Evolutionary conservation across 2,888 invertebrate species (phyloP).

Genomic region (Teinopalpus imperialis): DNA sequence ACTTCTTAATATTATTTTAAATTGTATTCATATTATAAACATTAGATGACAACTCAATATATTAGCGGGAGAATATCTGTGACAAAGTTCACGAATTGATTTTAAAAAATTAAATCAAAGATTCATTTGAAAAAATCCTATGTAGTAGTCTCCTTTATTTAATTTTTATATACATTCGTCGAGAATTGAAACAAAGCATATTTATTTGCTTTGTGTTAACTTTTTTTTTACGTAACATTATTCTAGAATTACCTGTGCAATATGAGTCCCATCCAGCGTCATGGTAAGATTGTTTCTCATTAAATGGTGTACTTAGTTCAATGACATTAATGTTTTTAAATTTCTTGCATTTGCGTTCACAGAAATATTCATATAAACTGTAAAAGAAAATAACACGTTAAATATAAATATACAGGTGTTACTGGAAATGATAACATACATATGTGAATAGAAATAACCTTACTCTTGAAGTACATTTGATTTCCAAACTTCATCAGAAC

Average conservation of each 20-base stretch:
- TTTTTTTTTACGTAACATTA: too few species aligned
- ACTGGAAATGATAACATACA: not conserved
- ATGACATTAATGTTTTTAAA: conserved; percentile 52
- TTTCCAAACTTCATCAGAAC: conserved; percentile 73
- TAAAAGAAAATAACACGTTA: conserved; percentile 32
- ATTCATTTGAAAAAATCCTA: too few species aligned
- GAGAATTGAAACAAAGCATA: too few species aligned
- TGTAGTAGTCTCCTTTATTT: too few species aligned
- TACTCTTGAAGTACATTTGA: conserved; percentile 76
- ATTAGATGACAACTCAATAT: too few species aligned
- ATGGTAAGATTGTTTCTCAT: conserved; percentile 77
- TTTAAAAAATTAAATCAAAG: too few species aligned
- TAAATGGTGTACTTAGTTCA: conserved; percentile 52
- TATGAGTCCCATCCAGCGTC: conserved; percentile 94
- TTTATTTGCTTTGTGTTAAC: too few species aligned
- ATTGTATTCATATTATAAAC: too few species aligned
- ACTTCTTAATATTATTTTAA: too few species aligned
- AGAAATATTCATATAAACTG: conserved; percentile 83
- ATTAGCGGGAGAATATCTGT: too few species aligned
- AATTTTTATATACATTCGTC: too few species aligned
- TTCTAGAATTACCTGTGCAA: conserved; percentile 83
- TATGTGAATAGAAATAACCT: conserved; percentile 37
- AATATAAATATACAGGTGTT: not conserved
- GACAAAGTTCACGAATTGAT: too few species aligned
- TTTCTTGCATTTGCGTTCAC: conserved; percentile 65